A percentile compares a stretch with the other conserved stretches of the same genome.
These are phyloP conservation scores for Drosophila virilis DNA, from an alignment of 1,140 invertebrate genomes.

Conservation along the genomic window DNA sequence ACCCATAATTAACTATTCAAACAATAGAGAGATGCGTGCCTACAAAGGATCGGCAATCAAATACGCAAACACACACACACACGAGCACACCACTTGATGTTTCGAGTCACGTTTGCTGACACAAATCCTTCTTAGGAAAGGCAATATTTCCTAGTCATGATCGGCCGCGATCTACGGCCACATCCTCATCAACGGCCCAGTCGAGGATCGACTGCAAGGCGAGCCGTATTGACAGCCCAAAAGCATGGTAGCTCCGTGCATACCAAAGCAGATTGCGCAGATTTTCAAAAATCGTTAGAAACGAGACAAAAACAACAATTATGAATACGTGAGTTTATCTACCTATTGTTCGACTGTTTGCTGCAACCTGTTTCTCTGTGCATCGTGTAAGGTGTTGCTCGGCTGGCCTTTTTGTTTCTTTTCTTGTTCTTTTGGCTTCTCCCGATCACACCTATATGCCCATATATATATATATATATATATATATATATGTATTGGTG, in stretches of 20 bases:
- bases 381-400: conserved; percentile 70
- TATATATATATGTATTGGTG: neutral
- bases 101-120: conserved; percentile 81
- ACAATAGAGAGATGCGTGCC: conserved; percentile 67
- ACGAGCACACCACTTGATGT: conserved; percentile 56
- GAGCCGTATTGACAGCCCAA: conserved; percentile 53
- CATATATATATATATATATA: neutral
- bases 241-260: conserved; percentile 52
- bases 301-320: conserved; percentile 43
- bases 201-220: conserved; percentile 2
- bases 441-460: conserved; percentile 27
- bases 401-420: neutral
- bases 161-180: conserved; percentile 63
- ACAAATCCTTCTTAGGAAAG: conserved; percentile 81
- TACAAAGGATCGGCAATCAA: conserved; percentile 77
- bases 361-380: conserved; percentile 75
- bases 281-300: conserved; percentile 76
- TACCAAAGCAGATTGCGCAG: conserved; percentile 78
- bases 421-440: conserved; percentile 23
- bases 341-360: conserved; percentile 65
- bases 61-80: conserved; percentile 45
- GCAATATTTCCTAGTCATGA: conserved; percentile 76
- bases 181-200: conserved; percentile 55
- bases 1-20: conserved; percentile 83
- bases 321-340: conserved; percentile 74